Percentiles rank a stretch among this genome's conserved stretches.
Conservation (phyloP, 2,888 invertebrate species). For the Machimus atricapillus region DNA sequence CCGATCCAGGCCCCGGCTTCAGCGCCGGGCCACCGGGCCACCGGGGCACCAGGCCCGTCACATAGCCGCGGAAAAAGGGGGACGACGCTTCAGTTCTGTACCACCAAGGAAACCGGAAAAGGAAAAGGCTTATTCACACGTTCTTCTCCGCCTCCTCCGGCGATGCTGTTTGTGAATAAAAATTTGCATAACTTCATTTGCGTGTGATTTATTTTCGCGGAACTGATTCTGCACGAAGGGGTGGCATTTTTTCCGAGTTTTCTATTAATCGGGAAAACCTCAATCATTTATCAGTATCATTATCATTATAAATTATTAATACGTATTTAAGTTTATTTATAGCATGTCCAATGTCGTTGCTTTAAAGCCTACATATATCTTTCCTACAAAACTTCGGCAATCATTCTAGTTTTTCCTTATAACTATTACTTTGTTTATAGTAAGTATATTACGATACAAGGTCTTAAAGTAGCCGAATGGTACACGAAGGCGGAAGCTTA, state of each 20-base stretch:
- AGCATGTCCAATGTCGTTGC: too few species aligned
- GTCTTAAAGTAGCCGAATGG: too few species aligned
- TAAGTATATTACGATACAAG: too few species aligned
- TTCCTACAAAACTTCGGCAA: too few species aligned
- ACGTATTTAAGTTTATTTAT: too few species aligned
- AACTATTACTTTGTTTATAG: too few species aligned
- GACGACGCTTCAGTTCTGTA: neutral
- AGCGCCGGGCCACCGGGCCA: neutral
- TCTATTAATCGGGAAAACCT: neutral
- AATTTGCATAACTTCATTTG: slow-evolving; percentile 38
- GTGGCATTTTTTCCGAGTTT: neutral
- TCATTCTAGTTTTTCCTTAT: too few species aligned
- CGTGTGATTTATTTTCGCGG: slow-evolving; percentile 29
- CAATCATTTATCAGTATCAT: neutral
- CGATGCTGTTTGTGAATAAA: slow-evolving; percentile 24
- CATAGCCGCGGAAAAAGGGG: neutral
- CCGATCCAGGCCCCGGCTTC: neutral
- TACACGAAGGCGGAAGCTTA: too few species aligned
- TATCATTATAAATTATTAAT: too few species aligned
- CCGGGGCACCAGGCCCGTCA: neutral
- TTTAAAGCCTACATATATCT: too few species aligned
- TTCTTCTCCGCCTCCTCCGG: slow-evolving; percentile 12
- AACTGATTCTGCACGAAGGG: slow-evolving; percentile 3
- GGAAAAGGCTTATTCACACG: slow-evolving; percentile 39
- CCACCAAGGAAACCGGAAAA: slow-evolving; percentile 1